A percentile compares a stretch with the other conserved stretches of the same genome.
Evolutionary conservation across 2,797 vertebrate species (phyloP).

Genomic region (Sebastes minor): DNA sequence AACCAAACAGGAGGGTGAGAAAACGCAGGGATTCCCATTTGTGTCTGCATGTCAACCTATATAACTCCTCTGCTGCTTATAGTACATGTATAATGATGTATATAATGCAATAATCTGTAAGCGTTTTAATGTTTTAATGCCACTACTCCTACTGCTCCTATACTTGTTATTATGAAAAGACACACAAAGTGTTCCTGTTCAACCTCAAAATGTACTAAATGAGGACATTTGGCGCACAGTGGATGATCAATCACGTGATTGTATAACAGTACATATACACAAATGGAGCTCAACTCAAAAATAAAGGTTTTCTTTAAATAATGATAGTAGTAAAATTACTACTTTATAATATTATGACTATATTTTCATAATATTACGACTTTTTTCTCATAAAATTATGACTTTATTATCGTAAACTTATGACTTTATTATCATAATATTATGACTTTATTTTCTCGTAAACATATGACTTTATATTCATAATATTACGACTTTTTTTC

Average conservation of each 20-base stretch:
- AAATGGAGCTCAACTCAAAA: neutral
- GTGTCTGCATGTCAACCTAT: neutral
- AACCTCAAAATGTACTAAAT: neutral
- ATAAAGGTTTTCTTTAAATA: neutral
- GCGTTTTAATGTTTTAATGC: neutral
- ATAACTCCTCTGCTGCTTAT: neutral
- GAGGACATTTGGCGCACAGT: neutral
- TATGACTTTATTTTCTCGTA: too few relatives aligned
- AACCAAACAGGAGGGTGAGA: constrained; percentile 15
- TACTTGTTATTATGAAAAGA: neutral
- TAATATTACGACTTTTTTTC: too few relatives aligned
- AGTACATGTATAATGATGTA: too few relatives aligned
- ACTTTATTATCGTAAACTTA: too few relatives aligned
- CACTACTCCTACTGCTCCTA: too few relatives aligned
- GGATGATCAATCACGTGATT: neutral
- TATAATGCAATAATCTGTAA: too few relatives aligned
- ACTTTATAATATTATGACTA: too few relatives aligned
- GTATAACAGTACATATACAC: neutral
- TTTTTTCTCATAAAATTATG: too few relatives aligned
- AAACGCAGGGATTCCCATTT: constrained; percentile 6
- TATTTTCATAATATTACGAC: too few relatives aligned
- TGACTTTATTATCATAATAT: too few relatives aligned
- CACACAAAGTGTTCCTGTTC: neutral
- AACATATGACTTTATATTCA: too few relatives aligned
- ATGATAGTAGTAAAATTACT: neutral